These are phyloP conservation scores for Sphenodon punctatus DNA, from an alignment of 2,797 vertebrate species.

Conservation along the genomic window DNA sequence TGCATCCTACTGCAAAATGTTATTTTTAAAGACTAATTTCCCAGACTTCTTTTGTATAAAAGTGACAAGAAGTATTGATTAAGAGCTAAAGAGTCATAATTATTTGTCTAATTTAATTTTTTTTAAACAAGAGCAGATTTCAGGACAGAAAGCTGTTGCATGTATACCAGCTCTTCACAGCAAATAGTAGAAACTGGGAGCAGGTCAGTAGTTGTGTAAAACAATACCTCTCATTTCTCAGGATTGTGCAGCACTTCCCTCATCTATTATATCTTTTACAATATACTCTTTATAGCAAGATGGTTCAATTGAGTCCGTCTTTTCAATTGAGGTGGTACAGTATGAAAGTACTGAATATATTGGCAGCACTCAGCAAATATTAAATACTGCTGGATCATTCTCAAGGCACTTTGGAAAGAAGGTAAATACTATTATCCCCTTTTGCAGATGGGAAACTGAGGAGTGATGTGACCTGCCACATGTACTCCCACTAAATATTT, in stretches of 20 bases:
- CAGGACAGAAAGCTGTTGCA: background rate
- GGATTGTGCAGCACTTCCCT: background rate
- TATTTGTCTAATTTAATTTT: constrained; percentile 20
- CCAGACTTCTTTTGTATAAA: constrained; percentile 13
- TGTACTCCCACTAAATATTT: too few relatives aligned
- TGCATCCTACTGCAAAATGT: constrained; percentile 8
- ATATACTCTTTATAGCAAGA: background rate
- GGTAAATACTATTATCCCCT: background rate
- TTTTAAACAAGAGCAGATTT: background rate
- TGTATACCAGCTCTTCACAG: background rate
- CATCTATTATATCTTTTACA: background rate
- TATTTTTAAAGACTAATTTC: background rate
- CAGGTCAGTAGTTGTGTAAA: background rate
- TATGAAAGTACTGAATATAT: background rate
- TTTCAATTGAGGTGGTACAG: too few relatives aligned
- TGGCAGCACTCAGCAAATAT: background rate
- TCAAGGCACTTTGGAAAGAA: background rate
- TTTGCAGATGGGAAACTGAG: background rate
- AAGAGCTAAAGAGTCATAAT: background rate
- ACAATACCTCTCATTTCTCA: background rate
- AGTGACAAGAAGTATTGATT: constrained; percentile 30
- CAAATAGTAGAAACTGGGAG: background rate
- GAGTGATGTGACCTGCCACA: background rate
- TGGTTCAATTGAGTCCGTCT: too few relatives aligned
- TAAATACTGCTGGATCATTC: background rate